A percentile compares a stretch with the other conserved stretches of the same genome.
phyloP scores from a whole-genome alignment of 2,113 vertebrate species.

The Larimichthys crocea region DNA sequence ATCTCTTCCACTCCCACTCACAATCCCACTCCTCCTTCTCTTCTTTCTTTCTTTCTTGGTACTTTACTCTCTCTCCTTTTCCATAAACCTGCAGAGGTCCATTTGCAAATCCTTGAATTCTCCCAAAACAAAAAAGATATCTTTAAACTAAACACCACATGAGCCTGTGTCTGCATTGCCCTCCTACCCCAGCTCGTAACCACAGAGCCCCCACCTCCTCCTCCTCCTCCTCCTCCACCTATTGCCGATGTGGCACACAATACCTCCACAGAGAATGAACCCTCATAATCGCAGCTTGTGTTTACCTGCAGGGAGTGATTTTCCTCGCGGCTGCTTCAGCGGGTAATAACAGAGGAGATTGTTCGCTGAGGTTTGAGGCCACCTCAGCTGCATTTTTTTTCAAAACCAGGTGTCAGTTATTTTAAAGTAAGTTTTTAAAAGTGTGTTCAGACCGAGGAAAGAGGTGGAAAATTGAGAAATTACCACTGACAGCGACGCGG shows the following conservation, averaged over 20 bases:
- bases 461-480: not conserved
- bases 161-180: not conserved
- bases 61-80: not conserved
- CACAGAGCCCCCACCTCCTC: slow-evolving; percentile 62
- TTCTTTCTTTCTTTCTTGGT: not conserved
- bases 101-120: not conserved
- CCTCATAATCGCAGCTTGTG: slow-evolving; percentile 26
- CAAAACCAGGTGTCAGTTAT: not conserved
- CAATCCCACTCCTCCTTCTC: not conserved
- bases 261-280: slow-evolving; percentile 61
- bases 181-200: slow-evolving; percentile 74
- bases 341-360: slow-evolving; percentile 14
- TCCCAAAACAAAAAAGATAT: not conserved
- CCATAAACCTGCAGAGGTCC: not conserved
- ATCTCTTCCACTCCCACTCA: slow-evolving; percentile 63
- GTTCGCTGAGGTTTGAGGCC: not conserved
- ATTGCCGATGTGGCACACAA: slow-evolving; percentile 95
- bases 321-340: slow-evolving; percentile 15
- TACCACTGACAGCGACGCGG: not conserved
- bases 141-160: not conserved
- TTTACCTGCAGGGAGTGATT: slow-evolving; percentile 50
- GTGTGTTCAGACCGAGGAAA: not conserved
- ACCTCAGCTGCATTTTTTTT: not conserved
- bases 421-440: not conserved
- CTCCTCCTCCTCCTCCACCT: slow-evolving; percentile 53